Percentiles rank a stretch among this genome's conserved stretches.
These are phyloP conservation scores for Aphidius ervi DNA, from an alignment of 1,140 invertebrate genomes.

Conservation along the genomic window DNA sequence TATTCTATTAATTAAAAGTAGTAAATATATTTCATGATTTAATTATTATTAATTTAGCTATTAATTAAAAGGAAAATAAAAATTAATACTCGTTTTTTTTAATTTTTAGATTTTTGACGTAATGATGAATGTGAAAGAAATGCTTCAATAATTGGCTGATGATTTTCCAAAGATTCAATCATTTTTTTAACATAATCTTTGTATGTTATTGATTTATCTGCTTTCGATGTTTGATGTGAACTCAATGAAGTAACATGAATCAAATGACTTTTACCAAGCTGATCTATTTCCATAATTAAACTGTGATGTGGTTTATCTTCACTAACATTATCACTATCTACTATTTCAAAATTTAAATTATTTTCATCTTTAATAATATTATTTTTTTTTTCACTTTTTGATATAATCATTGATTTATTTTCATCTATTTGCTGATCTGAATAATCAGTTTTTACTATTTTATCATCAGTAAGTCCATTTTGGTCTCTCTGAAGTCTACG, in stretches of 20 bases:
- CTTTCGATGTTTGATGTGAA: constrained; percentile 7
- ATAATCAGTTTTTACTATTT: not conserved
- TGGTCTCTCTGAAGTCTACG: constrained; percentile 8
- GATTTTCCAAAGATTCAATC: constrained; percentile 28
- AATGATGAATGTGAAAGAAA: constrained; percentile 23
- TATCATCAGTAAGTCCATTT: not conserved
- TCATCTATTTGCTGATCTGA: not conserved
- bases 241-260: constrained; percentile 31
- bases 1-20: not conserved
- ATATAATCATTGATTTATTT: not conserved
- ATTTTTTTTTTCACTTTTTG: not conserved
- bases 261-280: constrained; percentile 31
- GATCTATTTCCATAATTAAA: constrained; percentile 34
- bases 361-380: not conserved
- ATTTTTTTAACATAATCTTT: constrained; percentile 25
- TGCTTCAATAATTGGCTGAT: constrained; percentile 28
- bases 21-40: not conserved
- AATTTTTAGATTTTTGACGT: too few relatives aligned
- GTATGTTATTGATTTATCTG: constrained; percentile 14
- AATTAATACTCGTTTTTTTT: too few relatives aligned
- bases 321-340: not conserved
- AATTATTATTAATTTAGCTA: not conserved
- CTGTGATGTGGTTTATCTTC: constrained; percentile 19
- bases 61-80: not conserved
- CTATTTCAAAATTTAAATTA: not conserved